Conservation (phyloP, 2,113 vertebrate species). For the Semnornis frantzii region DNA sequence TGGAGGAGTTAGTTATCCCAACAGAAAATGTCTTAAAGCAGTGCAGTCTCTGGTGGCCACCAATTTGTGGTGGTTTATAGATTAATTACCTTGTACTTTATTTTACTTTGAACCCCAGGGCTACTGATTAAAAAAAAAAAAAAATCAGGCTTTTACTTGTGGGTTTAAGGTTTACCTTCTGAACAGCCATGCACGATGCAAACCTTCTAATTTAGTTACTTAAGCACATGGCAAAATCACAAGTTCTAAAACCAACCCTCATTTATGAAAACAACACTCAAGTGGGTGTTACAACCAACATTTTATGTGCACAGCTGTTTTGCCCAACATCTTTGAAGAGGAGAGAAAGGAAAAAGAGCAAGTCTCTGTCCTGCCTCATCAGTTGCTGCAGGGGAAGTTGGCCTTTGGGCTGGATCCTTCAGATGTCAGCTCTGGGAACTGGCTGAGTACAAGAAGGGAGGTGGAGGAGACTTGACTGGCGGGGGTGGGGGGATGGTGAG, state of each 20-base stretch:
- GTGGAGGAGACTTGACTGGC: rapidly evolving
- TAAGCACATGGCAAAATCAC: not conserved
- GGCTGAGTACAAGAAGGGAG: not conserved
- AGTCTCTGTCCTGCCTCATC: not conserved
- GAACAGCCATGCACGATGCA: not conserved
- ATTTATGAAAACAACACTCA: rapidly evolving
- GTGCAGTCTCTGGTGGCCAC: not conserved
- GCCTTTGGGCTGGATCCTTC: not conserved
- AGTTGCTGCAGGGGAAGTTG: not conserved
- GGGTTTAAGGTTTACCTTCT: not conserved
- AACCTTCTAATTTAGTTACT: not conserved
- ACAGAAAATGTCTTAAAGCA: not conserved
- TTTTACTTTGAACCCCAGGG: not conserved
- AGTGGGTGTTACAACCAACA: not conserved
- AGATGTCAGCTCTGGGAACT: not conserved
- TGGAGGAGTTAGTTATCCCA: not conserved
- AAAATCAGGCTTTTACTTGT: not conserved
- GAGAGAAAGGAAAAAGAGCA: not conserved
- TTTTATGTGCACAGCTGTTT: not conserved
- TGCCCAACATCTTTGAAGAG: not conserved
- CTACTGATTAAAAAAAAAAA: not conserved
- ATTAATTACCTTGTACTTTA: conserved; percentile 11
- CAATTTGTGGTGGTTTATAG: not conserved
- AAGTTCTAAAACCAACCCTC: not conserved
- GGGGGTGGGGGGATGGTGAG: too few relatives aligned